phyloP scores from a whole-genome alignment of 1,140 invertebrate species.

The Thalassaphorura encarpata region DNA sequence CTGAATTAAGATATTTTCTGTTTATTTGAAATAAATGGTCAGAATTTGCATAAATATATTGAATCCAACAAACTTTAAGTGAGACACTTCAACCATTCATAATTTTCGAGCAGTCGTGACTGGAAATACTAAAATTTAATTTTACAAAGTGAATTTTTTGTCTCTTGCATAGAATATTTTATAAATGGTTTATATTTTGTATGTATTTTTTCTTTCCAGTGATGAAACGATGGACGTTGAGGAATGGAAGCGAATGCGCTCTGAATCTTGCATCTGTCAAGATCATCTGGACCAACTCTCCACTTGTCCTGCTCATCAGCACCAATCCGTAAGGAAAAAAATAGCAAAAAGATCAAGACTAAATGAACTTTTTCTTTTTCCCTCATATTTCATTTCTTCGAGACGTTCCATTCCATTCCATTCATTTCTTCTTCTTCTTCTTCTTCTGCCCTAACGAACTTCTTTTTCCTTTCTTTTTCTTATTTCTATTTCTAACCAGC shows the following conservation, averaged over 20 bases:
- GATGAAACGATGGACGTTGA: constrained; percentile 53
- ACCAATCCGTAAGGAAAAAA: constrained; percentile 29
- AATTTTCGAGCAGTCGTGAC: not conserved
- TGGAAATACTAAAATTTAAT: not conserved
- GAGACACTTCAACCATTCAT: not conserved
- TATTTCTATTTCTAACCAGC: too few relatives aligned
- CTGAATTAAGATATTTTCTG: too few relatives aligned
- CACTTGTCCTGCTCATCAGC: constrained; percentile 28
- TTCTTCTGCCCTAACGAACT: too few relatives aligned
- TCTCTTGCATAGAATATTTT: not conserved
- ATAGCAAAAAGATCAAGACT: too few relatives aligned
- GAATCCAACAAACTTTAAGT: not conserved
- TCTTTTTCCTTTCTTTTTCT: too few relatives aligned
- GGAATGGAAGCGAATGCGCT: constrained; percentile 54
- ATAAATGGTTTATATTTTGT: not conserved
- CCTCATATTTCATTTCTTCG: too few relatives aligned
- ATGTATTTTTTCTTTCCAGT: constrained; percentile 37
- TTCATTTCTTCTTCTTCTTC: too few relatives aligned
- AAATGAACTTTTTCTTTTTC: too few relatives aligned
- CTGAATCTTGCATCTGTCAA: constrained; percentile 48
- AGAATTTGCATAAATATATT: not conserved
- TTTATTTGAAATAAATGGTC: too few relatives aligned
- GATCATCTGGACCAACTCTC: constrained; percentile 29
- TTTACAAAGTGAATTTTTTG: not conserved
- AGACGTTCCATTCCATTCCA: too few relatives aligned